These are phyloP conservation scores for Lemur catta DNA, from an alignment of 2,797 vertebrate genomes.

Conservation along the genomic window DNA sequence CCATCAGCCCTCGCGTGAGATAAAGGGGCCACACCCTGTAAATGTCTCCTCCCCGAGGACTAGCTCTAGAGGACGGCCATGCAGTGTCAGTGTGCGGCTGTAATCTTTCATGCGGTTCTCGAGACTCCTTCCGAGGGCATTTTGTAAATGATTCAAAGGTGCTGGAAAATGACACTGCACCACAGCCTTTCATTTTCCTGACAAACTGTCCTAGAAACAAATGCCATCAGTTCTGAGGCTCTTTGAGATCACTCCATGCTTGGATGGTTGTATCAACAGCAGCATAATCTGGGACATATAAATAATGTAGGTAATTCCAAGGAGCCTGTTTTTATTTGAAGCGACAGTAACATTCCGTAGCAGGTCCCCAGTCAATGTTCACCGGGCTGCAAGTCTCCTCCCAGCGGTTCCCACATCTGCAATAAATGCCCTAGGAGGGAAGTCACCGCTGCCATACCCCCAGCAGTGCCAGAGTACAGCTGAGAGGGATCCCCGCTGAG, in stretches of 20 bases:
- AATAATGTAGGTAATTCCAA: neutral
- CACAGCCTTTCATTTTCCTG: slow-evolving; percentile 1
- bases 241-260: neutral
- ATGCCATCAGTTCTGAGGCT: neutral
- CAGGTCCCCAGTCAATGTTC: neutral
- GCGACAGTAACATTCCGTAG: accelerated
- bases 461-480: neutral
- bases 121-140: neutral
- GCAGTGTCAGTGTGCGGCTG: accelerated
- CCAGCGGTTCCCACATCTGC: accelerated
- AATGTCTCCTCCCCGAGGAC: accelerated
- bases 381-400: neutral
- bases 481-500: neutral
- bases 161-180: neutral
- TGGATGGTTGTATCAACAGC: neutral
- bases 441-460: neutral
- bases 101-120: accelerated
- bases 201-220: slow-evolving; percentile 4
- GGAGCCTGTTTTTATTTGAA: neutral
- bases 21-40: accelerated
- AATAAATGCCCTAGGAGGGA: neutral
- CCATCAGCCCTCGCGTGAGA: accelerated
- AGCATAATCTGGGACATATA: neutral
- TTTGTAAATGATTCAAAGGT: neutral
- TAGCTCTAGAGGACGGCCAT: accelerated